Conservation (phyloP, 2,888 invertebrate species). For the Spilosoma lubricipeda region DNA sequence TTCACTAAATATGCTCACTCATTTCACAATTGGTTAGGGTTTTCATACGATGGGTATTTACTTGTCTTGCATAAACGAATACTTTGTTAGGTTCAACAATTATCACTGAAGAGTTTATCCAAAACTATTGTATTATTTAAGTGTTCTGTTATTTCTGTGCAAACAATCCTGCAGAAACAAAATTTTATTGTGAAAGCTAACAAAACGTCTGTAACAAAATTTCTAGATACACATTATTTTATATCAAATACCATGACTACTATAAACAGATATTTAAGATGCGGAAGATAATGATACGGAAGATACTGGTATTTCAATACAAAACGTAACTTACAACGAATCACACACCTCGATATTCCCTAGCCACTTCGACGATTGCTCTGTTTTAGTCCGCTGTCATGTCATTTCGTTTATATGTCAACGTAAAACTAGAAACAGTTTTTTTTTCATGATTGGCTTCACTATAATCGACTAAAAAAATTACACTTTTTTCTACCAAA, state of each 20-base stretch:
- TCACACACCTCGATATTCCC: constrained; percentile 49
- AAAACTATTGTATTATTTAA: constrained; percentile 60
- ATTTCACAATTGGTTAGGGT: constrained; percentile 68
- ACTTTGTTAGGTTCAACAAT: constrained; percentile 64
- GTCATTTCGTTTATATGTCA: constrained; percentile 28
- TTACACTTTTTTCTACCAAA: not conserved
- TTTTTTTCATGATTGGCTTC: too few species aligned
- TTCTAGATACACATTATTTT: constrained; percentile 47
- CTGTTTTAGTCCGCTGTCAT: constrained; percentile 41
- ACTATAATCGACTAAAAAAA: not conserved
- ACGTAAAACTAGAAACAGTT: not conserved
- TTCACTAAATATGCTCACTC: constrained; percentile 73
- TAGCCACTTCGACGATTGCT: constrained; percentile 39
- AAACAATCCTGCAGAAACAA: constrained; percentile 54
- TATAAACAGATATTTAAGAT: constrained; percentile 38
- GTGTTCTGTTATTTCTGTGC: constrained; percentile 45
- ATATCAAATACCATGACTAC: constrained; percentile 37
- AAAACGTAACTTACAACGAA: constrained; percentile 55
- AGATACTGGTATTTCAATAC: constrained; percentile 44
- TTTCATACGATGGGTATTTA: constrained; percentile 68
- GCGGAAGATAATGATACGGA: constrained; percentile 32
- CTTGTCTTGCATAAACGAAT: constrained; percentile 60
- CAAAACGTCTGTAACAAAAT: constrained; percentile 35
- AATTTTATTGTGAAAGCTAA: constrained; percentile 52
- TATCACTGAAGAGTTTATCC: constrained; percentile 58